A percentile compares a stretch with the other conserved stretches of the same genome.
Evolutionary conservation across 2,888 invertebrate species (phyloP).

Genomic region (Dyspetes luteomarginatus): DNA sequence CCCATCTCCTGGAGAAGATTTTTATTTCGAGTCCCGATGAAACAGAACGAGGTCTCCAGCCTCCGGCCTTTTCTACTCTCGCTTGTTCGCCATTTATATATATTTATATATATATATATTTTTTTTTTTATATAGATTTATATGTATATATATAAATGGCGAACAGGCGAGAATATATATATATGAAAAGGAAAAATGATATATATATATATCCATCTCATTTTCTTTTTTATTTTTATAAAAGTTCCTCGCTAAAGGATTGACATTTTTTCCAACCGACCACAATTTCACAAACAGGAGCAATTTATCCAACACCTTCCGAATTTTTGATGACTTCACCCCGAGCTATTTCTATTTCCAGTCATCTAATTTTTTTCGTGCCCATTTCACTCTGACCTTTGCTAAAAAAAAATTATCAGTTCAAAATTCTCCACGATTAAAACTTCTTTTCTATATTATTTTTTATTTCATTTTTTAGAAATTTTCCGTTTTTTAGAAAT

Average conservation of each 20-base stretch:
- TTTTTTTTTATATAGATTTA: not conserved
- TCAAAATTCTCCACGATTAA: too few species aligned
- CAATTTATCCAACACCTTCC: too few species aligned
- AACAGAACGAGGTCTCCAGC: slow-evolving; percentile 16
- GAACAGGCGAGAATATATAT: too few species aligned
- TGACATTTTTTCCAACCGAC: slow-evolving; percentile 2
- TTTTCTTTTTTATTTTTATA: not conserved
- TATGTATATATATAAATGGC: too few species aligned
- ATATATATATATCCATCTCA: not conserved
- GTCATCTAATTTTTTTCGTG: too few species aligned
- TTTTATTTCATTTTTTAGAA: not conserved
- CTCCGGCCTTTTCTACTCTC: not conserved
- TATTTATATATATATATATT: too few species aligned
- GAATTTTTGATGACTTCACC: too few species aligned
- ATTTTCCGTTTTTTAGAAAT: not conserved
- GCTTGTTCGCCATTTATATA: not conserved
- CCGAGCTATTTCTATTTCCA: too few species aligned
- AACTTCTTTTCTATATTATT: too few species aligned
- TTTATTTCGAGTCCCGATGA: slow-evolving; percentile 21
- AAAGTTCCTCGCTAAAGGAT: slow-evolving; percentile 27
- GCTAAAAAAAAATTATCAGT: too few species aligned
- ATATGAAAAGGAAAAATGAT: too few species aligned
- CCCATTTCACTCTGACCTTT: too few species aligned
- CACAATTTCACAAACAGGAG: not conserved
- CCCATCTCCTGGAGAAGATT: not conserved